A percentile compares a stretch with the other conserved stretches of the same genome.
Conservation (phyloP, 2,113 vertebrate genomes). For the Dicaeum eximium region DNA sequence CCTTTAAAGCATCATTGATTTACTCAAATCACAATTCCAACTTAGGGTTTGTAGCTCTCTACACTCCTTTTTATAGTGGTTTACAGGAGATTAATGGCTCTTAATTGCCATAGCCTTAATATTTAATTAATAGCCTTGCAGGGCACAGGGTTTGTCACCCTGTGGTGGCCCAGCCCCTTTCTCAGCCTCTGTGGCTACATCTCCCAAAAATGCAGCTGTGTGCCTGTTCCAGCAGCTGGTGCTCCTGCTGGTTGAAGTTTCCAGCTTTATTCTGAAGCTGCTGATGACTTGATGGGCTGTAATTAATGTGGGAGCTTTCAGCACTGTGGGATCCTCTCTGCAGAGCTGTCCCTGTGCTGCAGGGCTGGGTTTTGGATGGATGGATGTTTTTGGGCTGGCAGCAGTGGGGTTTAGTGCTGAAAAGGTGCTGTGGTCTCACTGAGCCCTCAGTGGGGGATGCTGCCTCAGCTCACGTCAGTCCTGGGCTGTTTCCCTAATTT, state of each 20-base stretch:
- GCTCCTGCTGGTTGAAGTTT: not conserved
- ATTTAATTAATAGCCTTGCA: fast-evolving
- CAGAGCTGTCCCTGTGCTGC: not conserved
- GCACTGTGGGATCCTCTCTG: not conserved
- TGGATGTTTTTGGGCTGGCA: not conserved
- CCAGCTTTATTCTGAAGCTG: not conserved
- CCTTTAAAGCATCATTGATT: not conserved
- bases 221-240: not conserved
- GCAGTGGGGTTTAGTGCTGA: not conserved
- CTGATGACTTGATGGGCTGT: not conserved
- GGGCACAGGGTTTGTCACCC: not conserved
- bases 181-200: not conserved
- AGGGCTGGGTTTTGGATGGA: not conserved
- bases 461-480: fast-evolving
- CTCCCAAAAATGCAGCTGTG: not conserved
- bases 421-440: fast-evolving
- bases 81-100: not conserved
- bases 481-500: not conserved
- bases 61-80: not conserved
- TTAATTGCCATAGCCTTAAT: no score
- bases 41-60: not conserved
- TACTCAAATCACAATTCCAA: fast-evolving
- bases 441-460: not conserved
- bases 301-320: not conserved
- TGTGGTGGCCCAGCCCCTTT: not conserved